Evolutionary conservation across 37 sponge, comb jelly and placozoan species (phyloP).

Genomic region (Aplysina aerophoba): DNA sequence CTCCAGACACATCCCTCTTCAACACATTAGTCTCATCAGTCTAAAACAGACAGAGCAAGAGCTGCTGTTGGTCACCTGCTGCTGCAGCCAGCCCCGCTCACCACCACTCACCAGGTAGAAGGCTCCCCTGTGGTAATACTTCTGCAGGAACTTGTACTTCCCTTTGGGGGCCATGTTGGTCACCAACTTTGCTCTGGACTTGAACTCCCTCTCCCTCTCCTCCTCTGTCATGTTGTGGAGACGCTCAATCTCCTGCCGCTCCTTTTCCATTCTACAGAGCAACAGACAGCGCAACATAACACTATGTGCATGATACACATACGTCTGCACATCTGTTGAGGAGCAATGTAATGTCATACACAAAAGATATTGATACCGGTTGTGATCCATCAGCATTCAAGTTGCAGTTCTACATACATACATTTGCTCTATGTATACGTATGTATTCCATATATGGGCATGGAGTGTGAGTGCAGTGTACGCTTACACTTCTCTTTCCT

Average conservation of each 20-base stretch:
- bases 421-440: too few relatives aligned
- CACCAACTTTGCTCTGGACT: constrained; percentile 65
- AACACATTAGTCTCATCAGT: constrained; percentile 69
- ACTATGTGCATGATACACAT: too few relatives aligned
- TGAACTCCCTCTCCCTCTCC: constrained; percentile 70
- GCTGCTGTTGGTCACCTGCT: background rate
- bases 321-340: too few relatives aligned
- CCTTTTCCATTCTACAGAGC: constrained; percentile 76
- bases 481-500: constrained; percentile 87
- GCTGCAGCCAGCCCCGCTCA: too few relatives aligned
- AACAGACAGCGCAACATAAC: background rate
- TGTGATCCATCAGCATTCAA: too few relatives aligned
- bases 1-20: constrained; percentile 76
- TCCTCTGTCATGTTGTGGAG: constrained; percentile 93
- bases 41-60: background rate
- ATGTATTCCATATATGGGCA: too few relatives aligned
- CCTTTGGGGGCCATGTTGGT: constrained; percentile 88
- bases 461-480: too few relatives aligned
- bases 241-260: constrained; percentile 85
- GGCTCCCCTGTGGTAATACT: constrained; percentile 98
- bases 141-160: constrained; percentile 98
- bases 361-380: too few relatives aligned
- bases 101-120: constrained; percentile 79
- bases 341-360: too few relatives aligned
- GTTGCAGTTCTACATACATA: too few relatives aligned